Base-by-base conservation (phyloP, 2,113 vertebrate genomes). In the Eclectus roratus region DNA sequence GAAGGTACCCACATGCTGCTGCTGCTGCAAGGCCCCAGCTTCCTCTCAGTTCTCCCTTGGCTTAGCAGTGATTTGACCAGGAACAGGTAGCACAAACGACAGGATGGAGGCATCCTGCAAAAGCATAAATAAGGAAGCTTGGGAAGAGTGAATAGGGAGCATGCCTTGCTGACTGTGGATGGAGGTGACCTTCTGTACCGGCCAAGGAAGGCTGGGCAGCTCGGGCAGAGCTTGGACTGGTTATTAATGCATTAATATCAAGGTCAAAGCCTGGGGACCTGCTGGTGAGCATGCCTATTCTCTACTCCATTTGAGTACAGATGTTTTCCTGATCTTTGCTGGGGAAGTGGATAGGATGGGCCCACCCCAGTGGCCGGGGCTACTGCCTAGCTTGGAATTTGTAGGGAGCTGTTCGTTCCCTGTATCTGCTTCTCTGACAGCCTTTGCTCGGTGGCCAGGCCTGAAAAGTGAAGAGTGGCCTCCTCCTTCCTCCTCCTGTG, bases 1-100 rank as follows among this genome's bases (percentile, higher is more conserved):
- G 63, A 65, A 58, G 35, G 39, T 21, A 23, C 53, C 46, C 23
- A 10, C 27, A 0, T 7, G 46, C 37, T 44, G 65, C 80, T 44
- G 65, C 80, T 65, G 47, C 88, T 78, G 33, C 28, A 43, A 13
- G 66, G 39, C 17, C 55, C 56, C 56, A 41, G 13, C 52, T 92
- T 43, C 43, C 35, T 84, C 44, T 33, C 1, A 3, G 28, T 28
- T 74, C 37, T 65, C 27, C 41, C 28, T 33, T 0, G 0, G 31
- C 43, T 76, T 43, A 3, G 27, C 61, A 35, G 56, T 23, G 61
- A 58, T 77, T 65, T 91, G 41, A 50, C 25, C 35, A 41, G 66
- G 74, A 72, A 8, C 50, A 70, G 70, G 61, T n/a, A 64, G 85
- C 17, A 21, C 7, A 1, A 69, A 72, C 33, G 44, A 55, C 25